Base-by-base conservation (phyloP, 1,140 invertebrate genomes). In the Triops longicaudatus region DNA sequence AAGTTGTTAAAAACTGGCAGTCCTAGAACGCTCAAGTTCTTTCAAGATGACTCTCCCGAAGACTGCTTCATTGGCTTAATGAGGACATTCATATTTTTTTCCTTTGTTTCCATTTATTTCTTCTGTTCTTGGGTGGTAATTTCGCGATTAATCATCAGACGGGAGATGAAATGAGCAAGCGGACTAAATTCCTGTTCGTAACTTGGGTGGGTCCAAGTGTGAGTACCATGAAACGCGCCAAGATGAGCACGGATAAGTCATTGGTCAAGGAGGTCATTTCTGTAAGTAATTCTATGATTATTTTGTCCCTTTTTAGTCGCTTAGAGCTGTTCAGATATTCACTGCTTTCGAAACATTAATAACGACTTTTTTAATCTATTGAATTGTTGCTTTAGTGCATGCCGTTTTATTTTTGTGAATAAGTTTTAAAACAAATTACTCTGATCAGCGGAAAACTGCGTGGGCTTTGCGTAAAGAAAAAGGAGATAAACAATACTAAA, bases 101-200 rank as follows among this genome's bases (percentile, higher is more conserved):
- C 14, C 17, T 63, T 63, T 9, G 10, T 22, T 63, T 17, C 50
- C 43, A 44, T 63, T 63, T 22, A 6, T 63, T 63, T 63, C 31
- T 37, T 7, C 31, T 2, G 7, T 37, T 37, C 31, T 37, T 7
- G 2, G 31, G 31, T 37, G 31, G 31, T 37, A 7, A 4, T 37
- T 37, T 37, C 31, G 2, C 7, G 31, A 37, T 37, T 2, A 37
- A 37, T 7, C 31, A 7, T 4, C 2, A 90, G 83, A 90, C 90
- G 83, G 91, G 91, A 26, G 91, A 93, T 81, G 91, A 93, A 83
- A 88, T 93, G 90, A 92, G 91, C 77, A 91, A 91, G 84, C 85
- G 91, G 80, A 88, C 89, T 82, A 93, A 92, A 83, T 93, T 93
- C 83, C 86, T 91, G 73, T 89, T 93, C 79, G 85, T 93, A 50